These are phyloP conservation scores for Mythimna impura DNA, from an alignment of 2,888 invertebrate species.

Conservation along the genomic window DNA sequence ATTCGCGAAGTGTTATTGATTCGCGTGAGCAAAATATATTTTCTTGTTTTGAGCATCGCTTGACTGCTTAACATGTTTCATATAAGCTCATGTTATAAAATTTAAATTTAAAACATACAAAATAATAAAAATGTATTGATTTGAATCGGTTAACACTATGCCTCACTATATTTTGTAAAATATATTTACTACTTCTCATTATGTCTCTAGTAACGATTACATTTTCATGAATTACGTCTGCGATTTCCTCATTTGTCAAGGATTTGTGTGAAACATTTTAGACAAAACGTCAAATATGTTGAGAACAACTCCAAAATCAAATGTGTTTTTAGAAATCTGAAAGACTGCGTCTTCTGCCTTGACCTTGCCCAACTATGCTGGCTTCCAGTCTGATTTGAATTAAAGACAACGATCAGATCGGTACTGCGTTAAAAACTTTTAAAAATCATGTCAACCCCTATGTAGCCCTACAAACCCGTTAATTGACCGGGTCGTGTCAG, in stretches of 20 bases:
- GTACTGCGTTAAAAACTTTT: neutral
- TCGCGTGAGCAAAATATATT: constrained; percentile 10
- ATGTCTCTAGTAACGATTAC: neutral
- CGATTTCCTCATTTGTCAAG: too few species aligned
- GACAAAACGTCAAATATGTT: neutral
- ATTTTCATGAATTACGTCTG: neutral
- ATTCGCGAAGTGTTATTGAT: constrained; percentile 8
- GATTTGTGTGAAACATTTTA: too few species aligned
- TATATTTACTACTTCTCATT: neutral
- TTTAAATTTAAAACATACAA: too few species aligned
- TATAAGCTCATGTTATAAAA: neutral
- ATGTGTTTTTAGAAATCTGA: neutral
- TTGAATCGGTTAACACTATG: neutral
- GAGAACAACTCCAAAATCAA: neutral
- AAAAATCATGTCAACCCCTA: neutral
- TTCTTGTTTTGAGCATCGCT: constrained; percentile 6
- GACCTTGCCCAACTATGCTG: neutral
- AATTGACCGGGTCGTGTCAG: neutral
- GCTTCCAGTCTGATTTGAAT: neutral
- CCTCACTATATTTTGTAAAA: neutral
- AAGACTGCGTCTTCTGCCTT: neutral
- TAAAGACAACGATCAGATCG: neutral
- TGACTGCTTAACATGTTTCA: neutral
- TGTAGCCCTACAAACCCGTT: neutral
- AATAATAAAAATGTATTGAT: neutral